phyloP scores from a whole-genome alignment of 2,888 invertebrate species.

The Neocrepidodera transversa region DNA sequence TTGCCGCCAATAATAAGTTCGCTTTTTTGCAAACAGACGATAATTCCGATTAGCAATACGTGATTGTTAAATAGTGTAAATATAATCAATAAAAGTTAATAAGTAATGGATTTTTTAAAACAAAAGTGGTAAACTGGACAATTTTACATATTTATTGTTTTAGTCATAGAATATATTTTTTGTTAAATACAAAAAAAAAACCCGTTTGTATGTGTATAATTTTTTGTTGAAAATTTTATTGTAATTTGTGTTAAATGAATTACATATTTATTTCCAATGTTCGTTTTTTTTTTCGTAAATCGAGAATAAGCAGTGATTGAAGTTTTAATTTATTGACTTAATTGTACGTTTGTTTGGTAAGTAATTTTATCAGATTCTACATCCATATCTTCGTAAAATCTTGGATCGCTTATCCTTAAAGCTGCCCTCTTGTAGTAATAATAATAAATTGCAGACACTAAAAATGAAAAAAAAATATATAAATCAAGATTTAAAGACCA shows the following conservation, averaged over 20 bases:
- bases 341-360: conserved; percentile 28
- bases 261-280: conserved; percentile 45
- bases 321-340: conserved; percentile 15
- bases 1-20: conserved; percentile 80
- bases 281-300: conserved; percentile 44
- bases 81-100: conserved; percentile 32
- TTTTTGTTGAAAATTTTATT: conserved; percentile 47
- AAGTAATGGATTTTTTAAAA: conserved; percentile 34
- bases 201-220: conserved; percentile 46
- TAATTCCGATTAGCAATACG: conserved; percentile 44
- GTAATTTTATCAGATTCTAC: conserved; percentile 63
- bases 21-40: conserved; percentile 73
- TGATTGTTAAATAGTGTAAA: conserved; percentile 32
- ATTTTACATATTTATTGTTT: conserved; percentile 49
- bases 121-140: conserved; percentile 37
- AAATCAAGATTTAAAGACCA: too few species aligned
- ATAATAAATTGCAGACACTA: conserved; percentile 87
- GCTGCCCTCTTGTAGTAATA: conserved; percentile 90
- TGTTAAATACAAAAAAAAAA: conserved; percentile 42
- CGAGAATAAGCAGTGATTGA: neutral
- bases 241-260: conserved; percentile 44
- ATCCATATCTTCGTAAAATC: conserved; percentile 86
- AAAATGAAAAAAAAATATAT: too few species aligned
- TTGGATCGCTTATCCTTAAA: conserved; percentile 84
- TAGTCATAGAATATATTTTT: conserved; percentile 47